Percentiles rank a stretch among this genome's conserved stretches.
Conservation (phyloP, 2,797 vertebrate genomes). For the Brachyalestes nurse region DNA sequence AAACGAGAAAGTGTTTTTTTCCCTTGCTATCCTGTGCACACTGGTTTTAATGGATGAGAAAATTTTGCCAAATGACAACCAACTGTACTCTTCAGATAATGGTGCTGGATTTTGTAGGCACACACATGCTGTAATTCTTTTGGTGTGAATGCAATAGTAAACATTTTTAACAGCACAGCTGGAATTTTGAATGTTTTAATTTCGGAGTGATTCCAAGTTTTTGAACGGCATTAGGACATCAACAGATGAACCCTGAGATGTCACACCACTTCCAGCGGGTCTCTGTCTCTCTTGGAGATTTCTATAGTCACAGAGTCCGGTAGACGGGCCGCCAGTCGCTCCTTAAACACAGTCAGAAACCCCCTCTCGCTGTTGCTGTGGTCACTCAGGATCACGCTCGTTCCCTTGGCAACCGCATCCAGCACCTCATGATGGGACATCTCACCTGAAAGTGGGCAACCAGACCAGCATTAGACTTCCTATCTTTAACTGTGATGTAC, state of each 20-base stretch:
- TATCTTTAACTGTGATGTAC: too few species aligned
- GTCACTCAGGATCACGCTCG: constrained; percentile 90
- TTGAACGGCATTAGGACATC: neutral
- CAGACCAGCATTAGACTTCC: neutral
- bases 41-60: too few species aligned
- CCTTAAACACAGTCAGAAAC: constrained; percentile 85
- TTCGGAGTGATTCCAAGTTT: neutral
- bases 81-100: too few species aligned
- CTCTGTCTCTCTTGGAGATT: constrained; percentile 85
- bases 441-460: constrained; percentile 79
- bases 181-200: too few species aligned
- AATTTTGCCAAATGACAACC: too few species aligned
- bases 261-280: constrained; percentile 88
- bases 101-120: too few species aligned
- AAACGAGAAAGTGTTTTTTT: too few species aligned
- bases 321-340: constrained; percentile 76
- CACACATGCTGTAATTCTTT: too few species aligned
- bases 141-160: too few species aligned
- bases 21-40: too few species aligned
- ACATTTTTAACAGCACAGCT: too few species aligned
- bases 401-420: constrained; percentile 86
- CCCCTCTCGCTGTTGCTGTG: constrained; percentile 97
- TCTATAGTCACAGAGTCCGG: constrained; percentile 77
- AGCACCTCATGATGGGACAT: constrained; percentile 96
- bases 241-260: too few species aligned